These are phyloP conservation scores for Echinarachnius parma DNA, from an alignment of 53 echinoderm and acorn worm species.

Conservation along the genomic window DNA sequence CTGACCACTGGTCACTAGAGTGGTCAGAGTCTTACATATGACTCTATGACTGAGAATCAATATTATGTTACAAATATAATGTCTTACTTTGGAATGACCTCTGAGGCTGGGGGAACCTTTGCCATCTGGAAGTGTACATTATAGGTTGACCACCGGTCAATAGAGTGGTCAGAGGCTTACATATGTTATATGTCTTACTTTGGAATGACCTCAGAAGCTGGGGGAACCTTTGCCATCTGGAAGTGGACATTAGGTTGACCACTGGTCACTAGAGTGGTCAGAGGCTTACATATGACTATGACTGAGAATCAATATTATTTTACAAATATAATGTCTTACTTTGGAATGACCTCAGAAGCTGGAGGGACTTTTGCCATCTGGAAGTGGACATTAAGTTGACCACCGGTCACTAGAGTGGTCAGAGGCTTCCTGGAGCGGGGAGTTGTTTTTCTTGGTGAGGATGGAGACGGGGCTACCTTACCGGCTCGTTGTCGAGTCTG, in stretches of 20 bases:
- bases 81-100: conserved; percentile 30
- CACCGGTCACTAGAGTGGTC: neutral
- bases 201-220: too few species aligned
- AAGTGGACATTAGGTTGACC: too few species aligned
- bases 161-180: neutral
- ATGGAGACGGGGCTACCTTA: conserved; percentile 1
- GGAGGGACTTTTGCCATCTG: conserved; percentile 36
- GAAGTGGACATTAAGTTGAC: conserved; percentile 22
- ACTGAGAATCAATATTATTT: neutral
- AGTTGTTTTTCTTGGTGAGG: conserved; percentile 3
- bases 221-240: too few species aligned
- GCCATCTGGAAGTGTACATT: conserved; percentile 27
- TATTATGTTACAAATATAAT: neutral
- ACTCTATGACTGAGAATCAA: too few species aligned
- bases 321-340: neutral
- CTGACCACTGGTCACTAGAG: too few species aligned
- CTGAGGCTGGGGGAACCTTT: conserved; percentile 31
- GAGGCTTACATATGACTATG: too few species aligned
- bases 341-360: conserved; percentile 27
- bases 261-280: too few species aligned
- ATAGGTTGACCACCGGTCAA: neutral
- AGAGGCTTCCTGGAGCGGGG: conserved; percentile 1
- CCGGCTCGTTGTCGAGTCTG: conserved; percentile 14
- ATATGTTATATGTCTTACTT: too few species aligned
- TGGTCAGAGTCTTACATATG: too few species aligned